Conservation (phyloP, 2,113 vertebrate genomes). For the Sinocyclocheilus grahami region DNA sequence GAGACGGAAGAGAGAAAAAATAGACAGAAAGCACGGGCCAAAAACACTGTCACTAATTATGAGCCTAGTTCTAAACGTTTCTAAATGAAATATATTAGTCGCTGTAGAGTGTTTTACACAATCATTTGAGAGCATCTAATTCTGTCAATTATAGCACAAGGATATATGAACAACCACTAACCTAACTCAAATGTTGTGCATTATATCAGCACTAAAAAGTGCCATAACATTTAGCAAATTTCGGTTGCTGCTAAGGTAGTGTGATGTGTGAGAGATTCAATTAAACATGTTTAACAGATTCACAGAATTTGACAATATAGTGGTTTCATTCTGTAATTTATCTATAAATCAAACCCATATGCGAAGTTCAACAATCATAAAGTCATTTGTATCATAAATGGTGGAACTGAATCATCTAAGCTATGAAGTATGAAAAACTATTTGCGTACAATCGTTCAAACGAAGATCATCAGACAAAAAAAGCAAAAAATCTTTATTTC, state of each 20-base stretch:
- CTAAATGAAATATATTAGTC: background rate
- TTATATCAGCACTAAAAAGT: background rate
- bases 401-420: background rate
- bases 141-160: background rate
- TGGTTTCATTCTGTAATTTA: background rate
- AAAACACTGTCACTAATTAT: slow-evolving; percentile 41
- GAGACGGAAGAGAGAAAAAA: slow-evolving; percentile 46
- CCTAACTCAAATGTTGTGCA: background rate
- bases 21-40: slow-evolving; percentile 54
- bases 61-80: background rate
- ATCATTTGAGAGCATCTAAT: background rate
- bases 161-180: slow-evolving; percentile 5
- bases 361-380: background rate
- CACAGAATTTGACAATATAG: background rate
- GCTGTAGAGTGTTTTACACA: background rate
- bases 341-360: background rate
- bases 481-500: background rate
- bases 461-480: background rate
- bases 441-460: background rate
- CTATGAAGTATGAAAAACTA: background rate
- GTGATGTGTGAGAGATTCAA: background rate
- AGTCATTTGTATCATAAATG: background rate
- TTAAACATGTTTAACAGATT: background rate
- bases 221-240: background rate
- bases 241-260: background rate